Base-by-base conservation (phyloP, 2,888 invertebrate species). In the Amiota communis region DNA sequence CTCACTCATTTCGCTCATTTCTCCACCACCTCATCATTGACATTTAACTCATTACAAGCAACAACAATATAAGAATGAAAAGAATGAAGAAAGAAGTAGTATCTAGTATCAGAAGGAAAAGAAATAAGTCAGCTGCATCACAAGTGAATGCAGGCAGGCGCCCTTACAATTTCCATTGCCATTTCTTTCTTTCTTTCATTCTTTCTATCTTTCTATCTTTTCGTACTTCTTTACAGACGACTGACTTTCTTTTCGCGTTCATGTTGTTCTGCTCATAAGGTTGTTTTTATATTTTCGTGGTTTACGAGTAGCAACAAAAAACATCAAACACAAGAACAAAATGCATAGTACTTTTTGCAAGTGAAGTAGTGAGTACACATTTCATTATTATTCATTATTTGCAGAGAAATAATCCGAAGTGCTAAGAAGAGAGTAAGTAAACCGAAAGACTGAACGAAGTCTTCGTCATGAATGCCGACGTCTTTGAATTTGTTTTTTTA, bases 211-310 rank as follows among this genome's bases (percentile, higher is more conserved):
- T 23, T 23, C 36, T 6, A 36, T 36, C 36, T 6, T 36, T 74
- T 68, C 76, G 67, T 49, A 76, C 71, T 77, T 36, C 47, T 10
- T 53, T 20, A 74, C 77, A 74, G 69, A 77, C 77, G 74, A 61
- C 36, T 67, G 70, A 77, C 77, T 76, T 76, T 75, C 67, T 75
- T 76, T 76, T 75, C 76, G 75, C 77, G 61, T 23, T 68, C 77
- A 77, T 74, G 74, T 77, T 74, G 74, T 77, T 76, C 75, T 61
- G 36, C 36, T 36, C 8, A 36, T 36, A 36, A 36, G 75, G 72
- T 70, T 75, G 75, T 77, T 49, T n/a, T 51, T n/a, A 12, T 51
- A 36, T 6, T 51, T 51, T 51, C 49, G 48, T 59, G 49, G 23
- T 48, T 51, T n/a, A 15, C 20, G 46, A 47, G 46, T 57, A 8